Evolutionary conservation across 2,113 vertebrate species (phyloP), one percentile per base, ranked within the genome.

Genomic region (Scophthalmus maximus): DNA sequence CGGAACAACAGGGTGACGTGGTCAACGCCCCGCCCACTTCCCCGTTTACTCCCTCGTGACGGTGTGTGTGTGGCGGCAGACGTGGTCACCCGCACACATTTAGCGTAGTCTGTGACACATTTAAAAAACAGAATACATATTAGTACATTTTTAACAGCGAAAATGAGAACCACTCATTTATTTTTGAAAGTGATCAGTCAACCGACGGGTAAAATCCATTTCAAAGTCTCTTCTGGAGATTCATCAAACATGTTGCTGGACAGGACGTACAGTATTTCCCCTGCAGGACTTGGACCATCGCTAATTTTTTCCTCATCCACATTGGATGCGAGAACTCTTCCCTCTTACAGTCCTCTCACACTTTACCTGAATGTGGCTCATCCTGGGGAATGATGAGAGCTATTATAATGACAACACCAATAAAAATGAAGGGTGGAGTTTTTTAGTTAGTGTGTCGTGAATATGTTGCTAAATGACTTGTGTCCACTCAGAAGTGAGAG

Each of bases 41-140:
- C 73, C 38, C 66, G 82, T 86, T 86, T 81, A 88, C 90, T 91
- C 86, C 90, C 79, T 85, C 74, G 82, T 91, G 87, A 91, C 81
- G 55, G 79, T 51, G 68, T 83, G 87, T 79, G 77, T 83, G 87
- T 79, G 77, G 84, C 65, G 66, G 83, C 78, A 86, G 82, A 89
- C 59, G 17, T 86, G 79, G 82, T 52, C 79, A 78, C 62, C 82
- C 65, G 55, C 87, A 58, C 78, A 72, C 59, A 60, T 84, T 82
- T 65, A 46, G 67, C 53, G 66, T 73, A 79, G 69, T 60, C 79
- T 63, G 73, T n/a, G n/a, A n/a, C n/a, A n/a, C n/a, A n/a, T n/a
- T n/a, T n/a, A n/a, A n/a, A n/a, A n/a, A n/a, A n/a, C n/a, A n/a
- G n/a, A n/a, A n/a, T n/a, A n/a, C n/a, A n/a, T n/a, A n/a, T n/a